A percentile compares a stretch with the other conserved stretches of the same genome.
Conservation (phyloP, 2,797 vertebrate genomes). For the Fratercula arctica region DNA sequence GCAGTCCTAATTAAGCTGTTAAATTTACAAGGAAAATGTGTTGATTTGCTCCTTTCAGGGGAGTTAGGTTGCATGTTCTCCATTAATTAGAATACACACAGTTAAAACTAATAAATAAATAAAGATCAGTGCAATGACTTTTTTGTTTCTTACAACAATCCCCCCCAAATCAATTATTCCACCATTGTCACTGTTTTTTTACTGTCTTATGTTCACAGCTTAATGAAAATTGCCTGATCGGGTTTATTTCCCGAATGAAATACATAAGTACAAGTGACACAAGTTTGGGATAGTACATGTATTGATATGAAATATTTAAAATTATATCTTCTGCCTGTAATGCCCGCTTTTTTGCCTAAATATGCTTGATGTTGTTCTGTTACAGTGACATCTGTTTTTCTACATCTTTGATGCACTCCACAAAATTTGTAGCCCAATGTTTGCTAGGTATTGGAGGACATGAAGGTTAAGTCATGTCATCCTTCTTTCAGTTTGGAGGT, state of each 20-base stretch:
- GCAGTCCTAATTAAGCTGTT: background rate
- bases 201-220: background rate
- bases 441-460: background rate
- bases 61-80: background rate
- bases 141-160: background rate
- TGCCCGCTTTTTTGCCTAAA: background rate
- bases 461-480: background rate
- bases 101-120: background rate
- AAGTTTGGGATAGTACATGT: background rate
- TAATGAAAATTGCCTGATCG: background rate
- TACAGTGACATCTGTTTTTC: background rate
- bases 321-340: background rate
- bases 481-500: background rate
- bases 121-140: background rate
- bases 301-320: background rate
- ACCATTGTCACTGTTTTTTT: background rate
- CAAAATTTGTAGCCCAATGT: background rate
- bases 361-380: background rate
- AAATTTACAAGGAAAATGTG: background rate
- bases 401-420: rapidly evolving
- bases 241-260: background rate
- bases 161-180: background rate
- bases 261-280: background rate
- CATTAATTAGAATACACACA: background rate
- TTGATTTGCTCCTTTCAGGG: background rate